Conservation (phyloP, 2,797 vertebrate species). For the Sciurus carolinensis region DNA sequence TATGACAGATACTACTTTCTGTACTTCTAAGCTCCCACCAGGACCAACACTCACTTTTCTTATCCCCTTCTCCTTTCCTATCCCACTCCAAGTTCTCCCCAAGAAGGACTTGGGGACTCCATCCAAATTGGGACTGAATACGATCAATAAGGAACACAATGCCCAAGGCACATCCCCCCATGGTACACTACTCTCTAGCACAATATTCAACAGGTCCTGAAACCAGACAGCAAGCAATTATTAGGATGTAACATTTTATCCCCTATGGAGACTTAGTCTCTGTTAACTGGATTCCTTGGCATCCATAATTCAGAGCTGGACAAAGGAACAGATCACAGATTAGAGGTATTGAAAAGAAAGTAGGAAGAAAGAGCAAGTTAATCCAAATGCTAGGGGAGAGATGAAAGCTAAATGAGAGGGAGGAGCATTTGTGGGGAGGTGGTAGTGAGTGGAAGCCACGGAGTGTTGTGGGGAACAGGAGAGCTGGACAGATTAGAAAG, state of each 20-base stretch:
- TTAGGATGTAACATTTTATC: neutral
- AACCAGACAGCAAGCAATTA: neutral
- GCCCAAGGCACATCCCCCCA: neutral
- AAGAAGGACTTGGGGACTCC: neutral
- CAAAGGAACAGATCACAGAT: neutral
- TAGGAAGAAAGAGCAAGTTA: neutral
- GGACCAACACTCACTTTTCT: neutral
- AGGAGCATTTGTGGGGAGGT: neutral
- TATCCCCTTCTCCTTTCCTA: neutral
- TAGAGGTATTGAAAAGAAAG: constrained; percentile 16
- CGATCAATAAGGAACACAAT: neutral
- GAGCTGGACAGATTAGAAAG: neutral
- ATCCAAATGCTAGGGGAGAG: neutral
- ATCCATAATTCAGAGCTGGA: neutral
- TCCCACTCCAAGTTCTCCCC: neutral
- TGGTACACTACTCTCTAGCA: neutral
- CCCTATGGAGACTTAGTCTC: neutral
- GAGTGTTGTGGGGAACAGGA: fast-evolving
- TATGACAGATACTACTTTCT: neutral
- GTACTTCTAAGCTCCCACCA: neutral
- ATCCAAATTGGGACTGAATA: neutral
- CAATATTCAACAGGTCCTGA: neutral
- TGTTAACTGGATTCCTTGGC: neutral
- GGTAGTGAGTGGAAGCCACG: neutral
- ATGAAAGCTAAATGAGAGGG: neutral